Evolutionary conservation across 1,140 invertebrate genomes (phyloP), one percentile per base, ranked within the genome.

Genomic region (Ceratitis capitata): DNA sequence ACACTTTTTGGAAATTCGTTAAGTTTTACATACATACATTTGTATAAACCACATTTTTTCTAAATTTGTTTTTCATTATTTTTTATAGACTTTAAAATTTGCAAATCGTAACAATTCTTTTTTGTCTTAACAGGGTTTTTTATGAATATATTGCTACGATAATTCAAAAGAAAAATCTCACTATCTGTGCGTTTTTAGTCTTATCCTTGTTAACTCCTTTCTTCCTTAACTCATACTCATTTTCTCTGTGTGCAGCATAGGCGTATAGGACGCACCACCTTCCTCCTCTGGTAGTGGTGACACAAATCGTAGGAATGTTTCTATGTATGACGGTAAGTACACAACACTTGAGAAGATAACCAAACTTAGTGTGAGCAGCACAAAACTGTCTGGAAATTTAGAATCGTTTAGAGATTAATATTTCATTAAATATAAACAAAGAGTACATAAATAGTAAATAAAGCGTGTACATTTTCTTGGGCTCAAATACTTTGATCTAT

Each of bases 291-390:
- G 86, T 19, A 83, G 23, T n/a, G 86, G 86, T n/a, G 86, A 84
- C 14, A 87, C 26, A 85, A 87, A 87, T 53, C 85, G 85, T 14
- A 87, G 32, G 53, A 87, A 87, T 29, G 87, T 89, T 39, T 90
- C 87, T 86, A 90, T 87, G 39, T 91, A 91, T 56, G 84, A 87
- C 0, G 90, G 90, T 74, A 91, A 85, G 42, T 91, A 91, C 42
- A 91, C 87, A n/a, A 61, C 90, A 83, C 90, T 91, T 4, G 90
- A 91, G 86, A 91, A 91, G 5, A 90, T 69, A 5, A 91, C 53
- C 23, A 91, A 87, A 1, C 85, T 39, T 39, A 91, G 32, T 84
- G 89, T 89, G 4, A 91, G 32, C 10, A 91, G 58, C 3, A 91
- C 88, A 78, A 91, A 89, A 47, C 90, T 87, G 85, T 91, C 90